Evolutionary conservation across 1,140 invertebrate genomes (phyloP).

Genomic region (Carposina sasakii): DNA sequence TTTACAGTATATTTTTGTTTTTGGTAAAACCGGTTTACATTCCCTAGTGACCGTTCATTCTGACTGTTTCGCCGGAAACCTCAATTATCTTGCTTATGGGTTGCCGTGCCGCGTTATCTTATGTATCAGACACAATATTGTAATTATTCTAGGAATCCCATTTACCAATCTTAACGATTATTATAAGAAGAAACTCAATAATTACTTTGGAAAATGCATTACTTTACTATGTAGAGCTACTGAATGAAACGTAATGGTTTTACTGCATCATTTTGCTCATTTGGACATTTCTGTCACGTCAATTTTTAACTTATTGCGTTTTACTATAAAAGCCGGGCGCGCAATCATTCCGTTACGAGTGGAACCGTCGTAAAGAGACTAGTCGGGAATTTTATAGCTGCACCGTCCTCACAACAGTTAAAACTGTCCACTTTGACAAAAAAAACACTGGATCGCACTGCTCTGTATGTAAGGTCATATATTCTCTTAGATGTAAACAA

Average conservation of each 20-base stretch:
- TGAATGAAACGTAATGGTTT: constrained; percentile 1
- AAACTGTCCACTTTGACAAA: constrained; percentile 39
- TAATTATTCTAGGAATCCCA: too few species aligned
- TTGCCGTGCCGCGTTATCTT: neutral
- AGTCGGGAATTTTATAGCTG: constrained; percentile 49
- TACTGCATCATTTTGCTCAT: constrained; percentile 10
- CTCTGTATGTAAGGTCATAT: too few species aligned
- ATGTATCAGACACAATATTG: neutral
- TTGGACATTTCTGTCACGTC: constrained; percentile 30
- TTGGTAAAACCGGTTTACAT: too few species aligned
- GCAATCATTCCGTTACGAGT: constrained; percentile 53
- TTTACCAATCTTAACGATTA: too few species aligned
- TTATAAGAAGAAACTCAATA: too few species aligned
- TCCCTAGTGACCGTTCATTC: too few species aligned
- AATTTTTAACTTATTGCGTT: constrained; percentile 40
- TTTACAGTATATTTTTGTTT: too few species aligned
- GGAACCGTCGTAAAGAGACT: constrained; percentile 50
- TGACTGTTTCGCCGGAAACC: too few species aligned
- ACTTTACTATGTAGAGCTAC: constrained; percentile 1
- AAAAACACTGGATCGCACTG: neutral
- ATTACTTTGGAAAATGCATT: neutral
- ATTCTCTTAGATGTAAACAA: too few species aligned
- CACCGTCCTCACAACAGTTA: constrained; percentile 33
- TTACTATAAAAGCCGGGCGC: constrained; percentile 34
- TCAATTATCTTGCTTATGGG: too few species aligned